Evolutionary conservation across 2,113 vertebrate species (phyloP), one percentile per base, ranked within the genome.

Genomic region (Lepidothrix coronata): DNA sequence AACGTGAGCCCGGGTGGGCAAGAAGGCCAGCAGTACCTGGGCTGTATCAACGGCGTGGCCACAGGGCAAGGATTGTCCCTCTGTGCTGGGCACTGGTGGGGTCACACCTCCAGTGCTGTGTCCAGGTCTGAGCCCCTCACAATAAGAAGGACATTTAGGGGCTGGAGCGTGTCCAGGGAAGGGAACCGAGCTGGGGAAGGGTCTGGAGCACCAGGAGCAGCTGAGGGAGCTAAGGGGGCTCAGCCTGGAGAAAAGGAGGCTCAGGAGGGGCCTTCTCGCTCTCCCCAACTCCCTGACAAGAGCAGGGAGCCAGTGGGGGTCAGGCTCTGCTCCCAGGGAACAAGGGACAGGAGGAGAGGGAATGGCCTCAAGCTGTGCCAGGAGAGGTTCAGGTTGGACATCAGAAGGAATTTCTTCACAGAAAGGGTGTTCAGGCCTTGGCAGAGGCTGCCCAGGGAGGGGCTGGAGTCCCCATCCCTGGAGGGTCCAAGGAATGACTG

Each of bases 341-440:
- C 72, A 67, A 52, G 72, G 62, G 72, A 67, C 72, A 68, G 71
- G 71, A 85, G 15, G 2, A 58, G 72, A 86, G 72, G 52, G 44
- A 76, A 52, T 7, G 3, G 63, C 73, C 52, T 3, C 48, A 37
- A 25, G 58, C 25, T 33, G 33, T 33, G 10, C 33, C 62, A 52
- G 72, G 51, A 44, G 0, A 43, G 51, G 46, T 1, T 14, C 46
- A 55, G 48, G 14, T 1, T 6, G 63, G 28, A 2, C 15, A 68
- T 0, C 28, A 55, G 48, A 12, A 55, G 48, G 65, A 55, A 71
- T 71, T 72, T 55, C 24, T 4, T 1, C 30, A 11, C 63, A 66
- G 57, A 63, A 55, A 63, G 24, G 11, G 12, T 0, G 30, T 0
- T 11, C 49, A 48, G 66, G 13, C 0, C 0, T 1, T n/a, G 28